Evolutionary conservation across 2,888 invertebrate species (phyloP), one percentile per base, ranked within the genome.

Genomic region (Ochlodes sylvanus): DNA sequence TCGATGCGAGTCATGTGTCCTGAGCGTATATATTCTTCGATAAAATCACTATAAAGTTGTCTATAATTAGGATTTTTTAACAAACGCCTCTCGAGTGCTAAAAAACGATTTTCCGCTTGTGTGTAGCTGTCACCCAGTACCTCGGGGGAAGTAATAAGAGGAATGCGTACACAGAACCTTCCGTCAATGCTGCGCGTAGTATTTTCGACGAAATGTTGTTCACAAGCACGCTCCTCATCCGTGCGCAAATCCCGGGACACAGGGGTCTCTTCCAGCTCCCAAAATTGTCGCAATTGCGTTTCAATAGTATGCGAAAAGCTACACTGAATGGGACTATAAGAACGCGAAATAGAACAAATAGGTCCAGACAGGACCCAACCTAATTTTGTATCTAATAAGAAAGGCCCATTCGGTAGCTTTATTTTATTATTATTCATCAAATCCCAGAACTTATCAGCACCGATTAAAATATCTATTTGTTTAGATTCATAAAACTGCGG

Each of bases 341-440:
- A 47, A 2, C 54, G 56, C 50, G 42, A 4, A 34, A 27, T 32
- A 10, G 57, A 52, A 63, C 66, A 17, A 21, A 76, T 56, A 7
- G 72, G 66, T 7, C 75, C 76, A 0, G 75, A 71, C 4, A 77
- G 57, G 1, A 76, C 54, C 75, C 75, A 77, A 0, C 76, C 77
- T 61, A 76, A 58, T 17, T 65, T 44, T 7, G 76, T 73, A 42
- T 75, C 70, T 47, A 73, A 72, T 50, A 76, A 56, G 47, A 56
- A 74, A 5, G 76, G 76, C 7, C 75, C 74, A 19, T 38, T 69
- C 34, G 57, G 60, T 57, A 77, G 64, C 19, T 61, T 44, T 12
- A 75, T 71, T 60, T 67, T 70, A 4, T 61, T 67, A 7, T 68
- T 12, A 5, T n/a, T 52, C 15, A 75, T 57, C 34, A 75, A 65